Base-by-base conservation (phyloP, 2,797 vertebrate genomes). In the Octomys mimax region DNA sequence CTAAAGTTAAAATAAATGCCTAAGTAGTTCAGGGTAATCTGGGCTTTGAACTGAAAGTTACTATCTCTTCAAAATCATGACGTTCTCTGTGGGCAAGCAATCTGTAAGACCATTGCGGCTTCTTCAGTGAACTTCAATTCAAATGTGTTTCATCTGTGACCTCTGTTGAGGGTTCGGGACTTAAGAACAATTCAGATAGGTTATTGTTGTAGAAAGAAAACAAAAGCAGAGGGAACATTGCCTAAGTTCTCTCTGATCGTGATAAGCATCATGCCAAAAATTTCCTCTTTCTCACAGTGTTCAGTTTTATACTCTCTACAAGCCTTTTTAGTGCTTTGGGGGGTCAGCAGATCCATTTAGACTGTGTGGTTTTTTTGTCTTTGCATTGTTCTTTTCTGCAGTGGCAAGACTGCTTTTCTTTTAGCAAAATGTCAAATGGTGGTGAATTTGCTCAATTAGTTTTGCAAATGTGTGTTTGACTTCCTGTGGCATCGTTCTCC, bases 371-470 rank as follows among this genome's bases (percentile, higher is more conserved):
- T 95, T 97, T 97, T 91, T 93, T 94, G 94, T 90, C 93, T 95
- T 89, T 88, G 59, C 97, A 92, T 95, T 97, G 96, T 94, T 97
- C 81, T 97, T 97, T 97, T 97, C 97, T 97, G 97, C 57, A 92
- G 88, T 92, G 96, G 93, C 59, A 93, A 97, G 94, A 77, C 94
- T 79, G 46, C 95, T 95, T 97, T 96, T 93, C 95, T 98, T 98
- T 97, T 87, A 96, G 94, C 89, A 93, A 98, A 98, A 97, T 98
- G 97, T 83, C 96, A 98, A 97, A 95, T 92, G 95, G 91, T 97
- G 94, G 79, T 91, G 98, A 93, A 92, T 98, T 98, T 97, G 96
- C 95, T 97, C 98, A 97, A 98, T 98, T 98, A 97, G 94, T 94
- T 98, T 94, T 97, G 96, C 86, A 98, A 97, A 98, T 98, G 96